phyloP scores from a whole-genome alignment of 2,888 invertebrate species.

The Drosophila cognata region DNA sequence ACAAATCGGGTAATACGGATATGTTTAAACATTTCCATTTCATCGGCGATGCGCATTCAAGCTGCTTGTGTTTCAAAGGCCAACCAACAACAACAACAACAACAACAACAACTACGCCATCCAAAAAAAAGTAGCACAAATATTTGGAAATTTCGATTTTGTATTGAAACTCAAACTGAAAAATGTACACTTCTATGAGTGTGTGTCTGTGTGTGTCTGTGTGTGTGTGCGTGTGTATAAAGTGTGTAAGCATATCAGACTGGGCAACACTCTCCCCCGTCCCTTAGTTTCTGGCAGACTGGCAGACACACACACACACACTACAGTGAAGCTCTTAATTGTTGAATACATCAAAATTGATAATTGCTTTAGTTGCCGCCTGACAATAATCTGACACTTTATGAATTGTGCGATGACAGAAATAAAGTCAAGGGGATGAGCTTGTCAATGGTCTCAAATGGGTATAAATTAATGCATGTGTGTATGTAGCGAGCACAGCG shows the following conservation, averaged over 20 bases:
- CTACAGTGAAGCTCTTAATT: slow-evolving; percentile 44
- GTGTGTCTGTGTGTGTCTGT: neutral
- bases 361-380: slow-evolving; percentile 43
- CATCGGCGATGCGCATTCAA: slow-evolving; percentile 52
- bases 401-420: slow-evolving; percentile 10
- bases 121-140: slow-evolving; percentile 62
- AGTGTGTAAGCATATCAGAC: slow-evolving; percentile 36
- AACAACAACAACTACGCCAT: slow-evolving; percentile 21
- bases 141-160: slow-evolving; percentile 73
- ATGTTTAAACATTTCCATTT: slow-evolving; percentile 73
- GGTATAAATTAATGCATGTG: neutral
- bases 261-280: slow-evolving; percentile 3
- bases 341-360: slow-evolving; percentile 62
- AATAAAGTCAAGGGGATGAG: slow-evolving; percentile 3
- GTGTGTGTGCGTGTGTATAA: slow-evolving; percentile 8
- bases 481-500: neutral
- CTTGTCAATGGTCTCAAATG: neutral
- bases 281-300: neutral
- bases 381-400: slow-evolving; percentile 38
- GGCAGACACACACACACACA: neutral
- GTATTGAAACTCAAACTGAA: slow-evolving; percentile 55
- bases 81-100: slow-evolving; percentile 22
- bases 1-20: slow-evolving; percentile 50
- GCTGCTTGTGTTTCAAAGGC: slow-evolving; percentile 57
- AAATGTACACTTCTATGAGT: slow-evolving; percentile 20